These are phyloP conservation scores for Proterorhinus semilunaris DNA, from an alignment of 2,113 vertebrate species.

Conservation along the genomic window DNA sequence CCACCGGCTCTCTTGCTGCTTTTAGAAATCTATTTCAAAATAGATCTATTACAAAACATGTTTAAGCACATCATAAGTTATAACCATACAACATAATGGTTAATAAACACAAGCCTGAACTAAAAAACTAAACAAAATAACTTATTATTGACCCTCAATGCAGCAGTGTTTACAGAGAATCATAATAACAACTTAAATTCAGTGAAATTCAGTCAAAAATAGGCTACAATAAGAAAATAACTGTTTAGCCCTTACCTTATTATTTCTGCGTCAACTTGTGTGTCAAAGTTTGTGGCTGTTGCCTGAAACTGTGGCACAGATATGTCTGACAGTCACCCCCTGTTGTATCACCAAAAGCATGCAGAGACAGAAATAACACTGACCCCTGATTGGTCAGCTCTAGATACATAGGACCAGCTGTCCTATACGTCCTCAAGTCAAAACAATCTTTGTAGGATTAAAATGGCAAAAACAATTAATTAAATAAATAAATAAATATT, in stretches of 20 bases:
- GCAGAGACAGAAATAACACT: conserved; percentile 61
- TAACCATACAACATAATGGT: no score
- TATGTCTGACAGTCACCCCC: conserved; percentile 11
- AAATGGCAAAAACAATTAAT: background rate
- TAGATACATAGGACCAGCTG: conserved; percentile 47
- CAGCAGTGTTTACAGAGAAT: no score
- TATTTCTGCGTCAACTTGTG: background rate
- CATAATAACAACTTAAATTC: no score
- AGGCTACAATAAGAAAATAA: no score
- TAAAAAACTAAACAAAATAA: background rate
- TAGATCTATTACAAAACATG: background rate
- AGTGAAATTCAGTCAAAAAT: no score
- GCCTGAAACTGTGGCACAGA: conserved; percentile 3
- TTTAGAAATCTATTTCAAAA: conserved; percentile 29
- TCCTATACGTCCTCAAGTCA: conserved; percentile 26
- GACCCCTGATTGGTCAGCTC: conserved; percentile 47
- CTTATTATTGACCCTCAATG: no score
- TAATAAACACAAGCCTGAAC: background rate
- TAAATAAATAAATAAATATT: background rate
- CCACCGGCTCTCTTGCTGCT: conserved; percentile 34
- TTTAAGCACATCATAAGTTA: background rate
- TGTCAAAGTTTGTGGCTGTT: conserved; percentile 6
- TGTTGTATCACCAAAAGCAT: conserved; percentile 57
- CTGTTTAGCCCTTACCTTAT: background rate
- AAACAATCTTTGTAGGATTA: background rate